Base-by-base conservation (phyloP, 1,140 invertebrate genomes). In the Achatina immaculata region DNA sequence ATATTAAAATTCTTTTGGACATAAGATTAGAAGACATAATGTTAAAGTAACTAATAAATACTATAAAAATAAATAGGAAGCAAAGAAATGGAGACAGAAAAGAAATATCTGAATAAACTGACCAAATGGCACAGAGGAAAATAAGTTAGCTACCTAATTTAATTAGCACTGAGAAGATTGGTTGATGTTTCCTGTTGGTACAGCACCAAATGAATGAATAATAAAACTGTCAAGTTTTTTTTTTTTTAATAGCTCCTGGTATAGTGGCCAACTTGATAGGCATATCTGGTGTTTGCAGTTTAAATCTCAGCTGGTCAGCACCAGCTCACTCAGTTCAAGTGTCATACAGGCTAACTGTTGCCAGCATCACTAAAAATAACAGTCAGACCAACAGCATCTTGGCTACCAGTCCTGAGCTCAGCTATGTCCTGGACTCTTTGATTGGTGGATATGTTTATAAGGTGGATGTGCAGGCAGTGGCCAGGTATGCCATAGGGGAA, bases 241-340 rank as follows among this genome's bases (percentile, higher is more conserved):
- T n/a, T n/a, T n/a, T n/a, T n/a, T n/a, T n/a, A n/a, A n/a, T 38
- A 82, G 81, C 74, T 9, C 81, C 81, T 1, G 66, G 43, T 28
- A 16, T 75, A 21, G 66, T 75, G 11, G n/a, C 43, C 11, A 69
- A 82, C 24, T 42, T 82, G 48, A 9, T n/a, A 0, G 81, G 55
- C 2, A n/a, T 16, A 0, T 65, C 43, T 31, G 75, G 45, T 38
- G 75, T 82, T 16, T 31, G 81, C 16, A 77, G 65, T 69, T 42
- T 82, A 38, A 38, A 78, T 24, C 66, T 82, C 0, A 36, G 19
- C 0, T 82, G 81, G 81, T n/a, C 68, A 21, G 38, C 68, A 31
- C 74, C 81, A 2, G 24, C 21, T 11, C 34, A 72, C 28, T 66
- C 73, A 14, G 43, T 82, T 7, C 76, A 77, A 19, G 66, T 51